Base-by-base conservation (phyloP, 2,888 invertebrate genomes). In the Copidosoma aretas region DNA sequence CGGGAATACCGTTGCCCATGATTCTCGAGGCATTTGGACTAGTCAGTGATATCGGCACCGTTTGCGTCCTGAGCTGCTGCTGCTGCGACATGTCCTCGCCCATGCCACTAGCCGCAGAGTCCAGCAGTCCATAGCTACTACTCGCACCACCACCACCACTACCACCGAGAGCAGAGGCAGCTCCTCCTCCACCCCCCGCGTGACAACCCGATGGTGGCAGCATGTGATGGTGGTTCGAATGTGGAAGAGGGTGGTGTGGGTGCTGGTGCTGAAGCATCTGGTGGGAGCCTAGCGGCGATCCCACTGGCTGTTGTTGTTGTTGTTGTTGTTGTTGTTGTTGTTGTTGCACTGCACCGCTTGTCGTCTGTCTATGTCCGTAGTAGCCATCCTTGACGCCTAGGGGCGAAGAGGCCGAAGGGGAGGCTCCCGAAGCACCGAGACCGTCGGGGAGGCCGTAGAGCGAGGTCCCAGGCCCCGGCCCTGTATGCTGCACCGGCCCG, bases 181-280 rank as follows among this genome's bases (percentile, higher is more conserved):
- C 73, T 68, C 2, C 73, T 71, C 60, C 67, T 75, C 58, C 75
- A 76, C 3, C 74, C 68, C 1, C 64, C 32, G 52, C 52, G 4
- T 32, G 32, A 32, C 32, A 32, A 32, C 32, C 8, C n/a, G n/a
- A n/a, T 32, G 32, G 32, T 32, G 32, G 32, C 57, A 32, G 8
- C 32, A 32, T 5, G 52, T 64, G 60, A 56, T 61, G 67, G 22
- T 57, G 68, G 22, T 59, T 51, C 53, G 66, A 64, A 49, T 46
- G 58, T 53, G 64, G 60, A 15, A 22, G 73, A 2, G 41, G 60
- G 10, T 67, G 60, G 2, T 64, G 64, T 17, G 58, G 63, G 12
- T 68, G 68, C 22, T 64, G 64, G 19, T 21, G 64, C 19, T 64
- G 68, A 56, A 39, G 71, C 54, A 57, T 74, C 58, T 62, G 53